Evolutionary conservation across 2,888 invertebrate genomes (phyloP).

Genomic region (Tolmerus cingulatus): DNA sequence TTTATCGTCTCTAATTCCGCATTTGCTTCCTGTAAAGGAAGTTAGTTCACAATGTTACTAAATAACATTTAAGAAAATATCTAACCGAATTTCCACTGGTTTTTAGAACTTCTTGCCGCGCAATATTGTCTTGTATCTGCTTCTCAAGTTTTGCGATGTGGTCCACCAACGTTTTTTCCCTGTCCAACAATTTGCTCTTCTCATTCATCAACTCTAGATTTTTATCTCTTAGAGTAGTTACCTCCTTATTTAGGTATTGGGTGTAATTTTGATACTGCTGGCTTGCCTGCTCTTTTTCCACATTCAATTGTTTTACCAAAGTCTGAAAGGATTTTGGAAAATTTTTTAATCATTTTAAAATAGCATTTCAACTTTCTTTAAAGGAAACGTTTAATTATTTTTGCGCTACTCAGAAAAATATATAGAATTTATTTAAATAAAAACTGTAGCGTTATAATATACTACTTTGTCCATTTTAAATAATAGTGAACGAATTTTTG

Average conservation of each 20-base stretch:
- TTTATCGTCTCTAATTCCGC: neutral
- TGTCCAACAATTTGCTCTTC: conserved; percentile 67
- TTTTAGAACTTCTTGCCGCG: conserved; percentile 54
- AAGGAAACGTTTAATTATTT: too few species aligned
- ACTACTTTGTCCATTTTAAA: too few species aligned
- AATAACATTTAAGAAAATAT: neutral
- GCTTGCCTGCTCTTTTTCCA: conserved; percentile 75
- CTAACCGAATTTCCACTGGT: conserved; percentile 47
- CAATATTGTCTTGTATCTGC: conserved; percentile 69
- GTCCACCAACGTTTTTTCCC: conserved; percentile 73
- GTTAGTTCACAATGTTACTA: neutral
- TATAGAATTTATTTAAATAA: too few species aligned
- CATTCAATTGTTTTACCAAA: conserved; percentile 64
- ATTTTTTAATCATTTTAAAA: neutral
- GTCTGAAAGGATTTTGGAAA: conserved; percentile 50
- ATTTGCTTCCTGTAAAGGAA: neutral
- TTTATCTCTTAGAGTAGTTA: conserved; percentile 69
- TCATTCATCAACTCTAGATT: conserved; percentile 64
- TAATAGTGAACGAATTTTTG: too few species aligned
- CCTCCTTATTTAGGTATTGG: conserved; percentile 77
- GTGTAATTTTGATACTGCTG: conserved; percentile 88
- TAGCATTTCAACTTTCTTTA: neutral
- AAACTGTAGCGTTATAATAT: too few species aligned
- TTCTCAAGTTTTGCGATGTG: conserved; percentile 80
- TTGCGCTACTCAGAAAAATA: too few species aligned